Evolutionary conservation across 2,113 vertebrate species (phyloP).

Genomic region (Nothocercus julius): DNA sequence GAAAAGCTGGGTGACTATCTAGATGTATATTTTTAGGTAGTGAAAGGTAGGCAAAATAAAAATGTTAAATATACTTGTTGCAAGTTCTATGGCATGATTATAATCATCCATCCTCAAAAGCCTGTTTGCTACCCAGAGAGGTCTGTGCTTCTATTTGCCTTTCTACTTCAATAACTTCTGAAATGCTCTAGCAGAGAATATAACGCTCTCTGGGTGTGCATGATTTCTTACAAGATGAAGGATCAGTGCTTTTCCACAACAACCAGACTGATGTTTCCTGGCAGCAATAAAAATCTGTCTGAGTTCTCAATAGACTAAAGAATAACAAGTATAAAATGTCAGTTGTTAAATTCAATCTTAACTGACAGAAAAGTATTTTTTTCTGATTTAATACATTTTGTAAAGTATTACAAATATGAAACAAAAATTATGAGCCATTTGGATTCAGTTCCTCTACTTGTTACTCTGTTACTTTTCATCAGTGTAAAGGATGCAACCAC

Average conservation of each 20-base stretch:
- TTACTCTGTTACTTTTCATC: neutral
- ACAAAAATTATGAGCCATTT: neutral
- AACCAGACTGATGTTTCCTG: neutral
- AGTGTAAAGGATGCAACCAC: neutral
- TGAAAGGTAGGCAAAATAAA: neutral
- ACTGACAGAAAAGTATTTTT: neutral
- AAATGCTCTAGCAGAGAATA: neutral
- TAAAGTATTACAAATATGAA: neutral
- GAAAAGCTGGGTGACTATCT: neutral
- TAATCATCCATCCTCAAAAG: neutral
- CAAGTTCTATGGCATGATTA: neutral
- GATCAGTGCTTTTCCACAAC: neutral
- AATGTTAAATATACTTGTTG: neutral
- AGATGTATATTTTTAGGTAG: neutral
- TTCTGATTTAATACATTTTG: neutral
- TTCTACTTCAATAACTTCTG: neutral
- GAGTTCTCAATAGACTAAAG: neutral
- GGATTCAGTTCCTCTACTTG: neutral
- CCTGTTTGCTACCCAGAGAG: neutral
- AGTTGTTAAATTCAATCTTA: neutral
- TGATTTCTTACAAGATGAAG: neutral
- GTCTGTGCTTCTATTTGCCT: neutral
- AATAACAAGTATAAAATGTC: neutral
- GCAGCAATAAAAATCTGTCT: neutral
- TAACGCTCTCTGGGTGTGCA: neutral